phyloP scores from a whole-genome alignment of 2,888 invertebrate genomes.

The Philaethria dido region DNA sequence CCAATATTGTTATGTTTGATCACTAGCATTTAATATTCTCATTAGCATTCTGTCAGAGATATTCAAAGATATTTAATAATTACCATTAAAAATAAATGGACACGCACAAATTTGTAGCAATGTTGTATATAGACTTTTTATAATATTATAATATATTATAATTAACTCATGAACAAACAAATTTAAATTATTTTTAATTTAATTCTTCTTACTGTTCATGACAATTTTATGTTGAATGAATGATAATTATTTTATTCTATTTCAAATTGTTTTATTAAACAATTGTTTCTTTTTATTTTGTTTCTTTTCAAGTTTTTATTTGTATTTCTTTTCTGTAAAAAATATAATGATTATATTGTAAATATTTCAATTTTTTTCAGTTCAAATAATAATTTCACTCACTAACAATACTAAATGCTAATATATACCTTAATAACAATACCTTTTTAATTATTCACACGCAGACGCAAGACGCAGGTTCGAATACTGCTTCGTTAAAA shows the following conservation, averaged over 20 bases:
- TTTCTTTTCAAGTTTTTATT: neutral
- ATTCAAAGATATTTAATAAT: too few species aligned
- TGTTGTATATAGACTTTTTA: neutral
- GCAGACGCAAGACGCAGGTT: too few species aligned
- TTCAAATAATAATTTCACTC: too few species aligned
- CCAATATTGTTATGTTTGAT: too few species aligned
- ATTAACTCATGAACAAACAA: neutral
- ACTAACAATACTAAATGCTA: constrained; percentile 8
- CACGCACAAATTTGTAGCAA: neutral
- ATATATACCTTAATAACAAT: neutral
- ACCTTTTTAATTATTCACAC: too few species aligned
- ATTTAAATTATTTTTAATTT: constrained; percentile 1
- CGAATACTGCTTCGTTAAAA: too few species aligned
- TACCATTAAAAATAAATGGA: neutral
- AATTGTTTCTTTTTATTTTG: neutral
- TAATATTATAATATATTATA: neutral
- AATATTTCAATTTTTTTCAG: too few species aligned
- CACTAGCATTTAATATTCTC: too few species aligned
- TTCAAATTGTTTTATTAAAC: too few species aligned
- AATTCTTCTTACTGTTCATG: constrained; percentile 15
- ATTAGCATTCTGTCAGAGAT: too few species aligned
- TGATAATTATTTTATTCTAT: neutral
- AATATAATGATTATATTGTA: too few species aligned
- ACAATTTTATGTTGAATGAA: constrained; percentile 4
- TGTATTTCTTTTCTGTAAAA: too few species aligned